Evolutionary conservation across 2,113 vertebrate genomes (phyloP).

Genomic region (Laterallus jamaicensis): DNA sequence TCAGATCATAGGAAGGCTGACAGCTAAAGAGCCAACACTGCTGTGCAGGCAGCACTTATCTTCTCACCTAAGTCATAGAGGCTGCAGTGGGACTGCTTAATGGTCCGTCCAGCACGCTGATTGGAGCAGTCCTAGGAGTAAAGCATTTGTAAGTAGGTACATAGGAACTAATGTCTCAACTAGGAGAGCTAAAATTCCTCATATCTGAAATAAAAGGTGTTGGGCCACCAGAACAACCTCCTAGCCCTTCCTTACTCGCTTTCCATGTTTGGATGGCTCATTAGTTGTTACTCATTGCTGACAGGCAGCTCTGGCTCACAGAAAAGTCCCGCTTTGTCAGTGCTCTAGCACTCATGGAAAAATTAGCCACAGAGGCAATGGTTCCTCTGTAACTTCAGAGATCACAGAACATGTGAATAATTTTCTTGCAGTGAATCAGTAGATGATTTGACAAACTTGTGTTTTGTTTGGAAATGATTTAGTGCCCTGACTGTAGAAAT

Average conservation of each 20-base stretch:
- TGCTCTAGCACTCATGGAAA: neutral
- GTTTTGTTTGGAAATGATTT: neutral
- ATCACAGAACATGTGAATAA: neutral
- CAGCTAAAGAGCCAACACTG: neutral
- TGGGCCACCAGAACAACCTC: neutral
- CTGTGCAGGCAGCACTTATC: neutral
- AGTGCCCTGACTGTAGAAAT: neutral
- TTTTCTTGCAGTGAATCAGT: neutral
- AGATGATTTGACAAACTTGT: neutral
- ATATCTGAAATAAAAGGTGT: neutral
- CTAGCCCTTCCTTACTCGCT: rapidly evolving
- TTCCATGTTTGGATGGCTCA: rapidly evolving
- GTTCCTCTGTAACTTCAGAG: neutral
- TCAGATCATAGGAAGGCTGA: rapidly evolving
- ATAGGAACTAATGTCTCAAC: neutral
- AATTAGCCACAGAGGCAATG: neutral
- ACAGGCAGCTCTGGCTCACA: neutral
- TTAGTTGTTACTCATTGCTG: neutral
- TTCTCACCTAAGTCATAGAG: neutral
- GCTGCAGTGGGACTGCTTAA: neutral
- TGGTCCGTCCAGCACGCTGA: neutral
- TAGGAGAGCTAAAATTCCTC: neutral
- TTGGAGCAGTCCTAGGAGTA: neutral
- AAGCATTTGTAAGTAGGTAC: neutral
- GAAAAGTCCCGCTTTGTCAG: neutral